These are phyloP conservation scores for Ectemnius lituratus DNA, from an alignment of 2,888 invertebrate species.

Conservation along the genomic window DNA sequence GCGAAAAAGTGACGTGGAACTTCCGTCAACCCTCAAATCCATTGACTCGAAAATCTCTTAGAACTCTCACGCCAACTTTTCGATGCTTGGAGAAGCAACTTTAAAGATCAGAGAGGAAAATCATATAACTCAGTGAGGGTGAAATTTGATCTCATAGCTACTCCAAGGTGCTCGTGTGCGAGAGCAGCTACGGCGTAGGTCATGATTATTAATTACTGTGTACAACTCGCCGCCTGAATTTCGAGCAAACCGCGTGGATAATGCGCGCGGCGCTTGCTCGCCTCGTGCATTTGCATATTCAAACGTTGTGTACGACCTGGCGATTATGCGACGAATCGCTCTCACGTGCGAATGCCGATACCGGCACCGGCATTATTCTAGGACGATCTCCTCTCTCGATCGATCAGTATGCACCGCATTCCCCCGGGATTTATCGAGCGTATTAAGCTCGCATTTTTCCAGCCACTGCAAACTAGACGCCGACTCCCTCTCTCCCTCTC, in stretches of 20 bases:
- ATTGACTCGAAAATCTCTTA: too few species aligned
- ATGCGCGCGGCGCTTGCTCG: slow-evolving; percentile 37
- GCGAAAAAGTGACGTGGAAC: too few species aligned
- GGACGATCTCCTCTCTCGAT: slow-evolving; percentile 13
- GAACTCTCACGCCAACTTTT: too few species aligned
- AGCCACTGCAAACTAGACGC: too few species aligned
- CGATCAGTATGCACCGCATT: background rate
- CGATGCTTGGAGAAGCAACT: too few species aligned
- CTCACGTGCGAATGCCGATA: slow-evolving; percentile 47
- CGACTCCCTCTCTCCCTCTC: too few species aligned
- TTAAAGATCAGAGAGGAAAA: too few species aligned
- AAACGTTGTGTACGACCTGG: slow-evolving; percentile 54
- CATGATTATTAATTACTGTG: slow-evolving; percentile 60
- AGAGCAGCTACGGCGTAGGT: slow-evolving; percentile 20
- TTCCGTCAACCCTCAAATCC: too few species aligned
- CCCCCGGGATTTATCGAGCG: background rate
- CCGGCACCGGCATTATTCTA: slow-evolving; percentile 36
- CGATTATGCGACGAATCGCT: slow-evolving; percentile 58
- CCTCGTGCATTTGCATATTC: slow-evolving; percentile 61
- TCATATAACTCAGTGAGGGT: too few species aligned
- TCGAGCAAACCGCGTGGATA: slow-evolving; percentile 56
- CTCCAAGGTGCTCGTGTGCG: too few species aligned
- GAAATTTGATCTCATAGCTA: too few species aligned
- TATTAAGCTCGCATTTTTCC: background rate
- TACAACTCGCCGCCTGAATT: slow-evolving; percentile 52